Percentiles rank a stretch among this genome's conserved stretches.
phyloP scores from a whole-genome alignment of 1,140 invertebrate species.

The Sinonovacula constricta region DNA sequence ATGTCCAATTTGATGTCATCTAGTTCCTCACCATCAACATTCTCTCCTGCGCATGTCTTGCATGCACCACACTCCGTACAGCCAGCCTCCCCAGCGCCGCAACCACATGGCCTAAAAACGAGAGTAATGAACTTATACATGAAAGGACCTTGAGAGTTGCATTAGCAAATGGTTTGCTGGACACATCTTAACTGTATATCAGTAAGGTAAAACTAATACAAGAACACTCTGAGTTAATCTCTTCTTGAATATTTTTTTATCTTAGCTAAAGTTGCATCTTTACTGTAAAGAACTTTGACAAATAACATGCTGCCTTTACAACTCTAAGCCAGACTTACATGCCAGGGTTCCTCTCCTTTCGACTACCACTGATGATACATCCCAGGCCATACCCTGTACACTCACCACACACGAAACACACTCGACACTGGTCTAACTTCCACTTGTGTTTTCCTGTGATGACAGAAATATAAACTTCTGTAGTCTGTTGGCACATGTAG shows the following conservation, averaged over 20 bases:
- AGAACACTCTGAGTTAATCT: too few relatives aligned
- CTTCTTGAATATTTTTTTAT: too few relatives aligned
- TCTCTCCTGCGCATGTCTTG: constrained; percentile 89
- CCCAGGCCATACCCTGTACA: constrained; percentile 94
- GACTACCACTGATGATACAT: constrained; percentile 87
- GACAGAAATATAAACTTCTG: not conserved
- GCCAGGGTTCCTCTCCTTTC: constrained; percentile 90
- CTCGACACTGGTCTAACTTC: constrained; percentile 90
- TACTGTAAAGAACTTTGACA: too few relatives aligned
- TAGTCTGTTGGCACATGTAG: not conserved
- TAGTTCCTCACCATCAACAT: constrained; percentile 79
- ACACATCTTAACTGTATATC: too few relatives aligned
- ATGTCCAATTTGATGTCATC: constrained; percentile 63
- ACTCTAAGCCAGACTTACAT: constrained; percentile 91
- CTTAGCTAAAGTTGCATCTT: too few relatives aligned
- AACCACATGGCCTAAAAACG: constrained; percentile 90
- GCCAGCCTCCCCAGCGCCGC: constrained; percentile 96
- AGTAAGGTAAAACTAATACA: too few relatives aligned
- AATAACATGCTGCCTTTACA: too few relatives aligned
- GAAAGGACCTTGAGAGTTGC: too few relatives aligned
- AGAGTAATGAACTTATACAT: constrained; percentile 37
- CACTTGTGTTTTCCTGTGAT: constrained; percentile 85
- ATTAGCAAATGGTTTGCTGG: too few relatives aligned
- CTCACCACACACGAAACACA: constrained; percentile 94
- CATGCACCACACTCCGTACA: constrained; percentile 96